phyloP scores from a whole-genome alignment of 2,797 vertebrate genomes.

The Acrocephalus scirpaceus region DNA sequence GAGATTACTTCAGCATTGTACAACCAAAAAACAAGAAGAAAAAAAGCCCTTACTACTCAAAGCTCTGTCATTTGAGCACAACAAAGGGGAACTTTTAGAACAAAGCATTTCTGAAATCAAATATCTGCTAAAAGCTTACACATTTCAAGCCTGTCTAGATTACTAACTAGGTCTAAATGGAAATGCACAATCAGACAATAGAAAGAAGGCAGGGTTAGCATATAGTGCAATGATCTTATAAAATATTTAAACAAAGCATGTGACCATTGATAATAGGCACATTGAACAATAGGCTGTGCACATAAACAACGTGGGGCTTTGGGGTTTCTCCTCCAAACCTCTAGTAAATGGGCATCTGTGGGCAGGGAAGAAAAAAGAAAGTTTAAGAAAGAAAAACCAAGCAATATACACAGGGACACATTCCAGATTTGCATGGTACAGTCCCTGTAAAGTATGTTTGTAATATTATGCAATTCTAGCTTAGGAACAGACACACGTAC shows the following conservation, averaged over 20 bases:
- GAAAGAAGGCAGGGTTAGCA: neutral
- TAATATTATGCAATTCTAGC: neutral
- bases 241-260: conserved; percentile 19
- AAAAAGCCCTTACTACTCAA: neutral
- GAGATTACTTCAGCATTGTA: neutral
- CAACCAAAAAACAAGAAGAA: neutral
- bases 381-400: neutral
- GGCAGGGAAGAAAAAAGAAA: neutral
- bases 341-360: neutral
- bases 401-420: neutral
- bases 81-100: neutral
- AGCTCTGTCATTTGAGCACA: neutral
- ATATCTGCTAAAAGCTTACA: conserved; percentile 14
- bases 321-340: neutral
- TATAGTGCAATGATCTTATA: neutral
- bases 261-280: neutral
- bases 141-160: neutral
- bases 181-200: neutral
- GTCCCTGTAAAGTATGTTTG: neutral
- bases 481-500: neutral
- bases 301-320: neutral
- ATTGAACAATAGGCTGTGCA: neutral
- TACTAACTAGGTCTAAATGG: neutral
- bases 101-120: conserved; percentile 12
- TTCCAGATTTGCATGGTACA: neutral